These are phyloP conservation scores for Trichonephila clavata DNA, from an alignment of 1,140 invertebrate species.

Conservation along the genomic window DNA sequence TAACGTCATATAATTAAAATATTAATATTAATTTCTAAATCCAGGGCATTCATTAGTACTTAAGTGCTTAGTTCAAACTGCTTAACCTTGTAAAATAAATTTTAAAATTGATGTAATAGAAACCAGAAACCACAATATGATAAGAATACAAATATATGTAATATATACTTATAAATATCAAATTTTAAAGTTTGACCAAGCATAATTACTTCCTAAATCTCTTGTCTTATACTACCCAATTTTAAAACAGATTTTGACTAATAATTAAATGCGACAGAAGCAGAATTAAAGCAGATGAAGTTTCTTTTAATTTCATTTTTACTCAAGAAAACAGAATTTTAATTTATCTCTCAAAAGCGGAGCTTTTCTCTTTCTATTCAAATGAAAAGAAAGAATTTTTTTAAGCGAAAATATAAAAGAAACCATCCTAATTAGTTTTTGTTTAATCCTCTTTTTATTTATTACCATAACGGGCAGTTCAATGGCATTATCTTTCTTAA, in stretches of 20 bases:
- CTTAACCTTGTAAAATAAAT: too few species aligned
- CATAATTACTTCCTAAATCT: too few species aligned
- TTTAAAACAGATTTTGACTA: background rate
- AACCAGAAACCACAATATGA: too few species aligned
- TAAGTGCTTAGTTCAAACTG: too few species aligned
- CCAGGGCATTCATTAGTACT: too few species aligned
- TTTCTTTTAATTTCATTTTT: background rate
- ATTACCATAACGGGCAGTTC: background rate
- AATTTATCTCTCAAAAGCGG: background rate
- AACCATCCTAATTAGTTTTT: slow-evolving; percentile 10
- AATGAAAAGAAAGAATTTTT: background rate
- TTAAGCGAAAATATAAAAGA: background rate
- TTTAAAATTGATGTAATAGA: too few species aligned
- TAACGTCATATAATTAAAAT: too few species aligned
- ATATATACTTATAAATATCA: too few species aligned
- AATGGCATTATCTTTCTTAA: background rate
- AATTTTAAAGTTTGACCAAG: too few species aligned
- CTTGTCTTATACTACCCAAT: too few species aligned
- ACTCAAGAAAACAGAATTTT: background rate
- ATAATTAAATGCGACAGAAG: background rate
- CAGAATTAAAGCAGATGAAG: background rate
- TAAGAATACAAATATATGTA: too few species aligned
- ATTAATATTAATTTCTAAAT: too few species aligned
- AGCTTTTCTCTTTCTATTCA: background rate
- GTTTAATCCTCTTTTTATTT: background rate